Evolutionary conservation across 2,888 invertebrate species (phyloP), one percentile per base, ranked within the genome.

Genomic region (Anthophora plumipes): DNA sequence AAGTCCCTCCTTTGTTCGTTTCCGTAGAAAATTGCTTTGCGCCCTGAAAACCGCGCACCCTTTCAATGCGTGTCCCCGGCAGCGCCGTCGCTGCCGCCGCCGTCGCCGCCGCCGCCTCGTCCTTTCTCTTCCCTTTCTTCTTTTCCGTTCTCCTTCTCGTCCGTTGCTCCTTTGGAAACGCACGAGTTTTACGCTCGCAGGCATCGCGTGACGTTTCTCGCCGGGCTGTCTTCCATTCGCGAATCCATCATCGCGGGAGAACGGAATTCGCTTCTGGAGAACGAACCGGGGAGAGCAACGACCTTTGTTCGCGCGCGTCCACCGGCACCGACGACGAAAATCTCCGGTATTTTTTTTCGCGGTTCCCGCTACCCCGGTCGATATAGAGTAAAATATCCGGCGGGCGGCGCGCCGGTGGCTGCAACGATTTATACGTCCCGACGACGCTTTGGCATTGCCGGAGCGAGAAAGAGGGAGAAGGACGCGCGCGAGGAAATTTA

Each of bases 391-490:
- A 82, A 82, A 80, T 80, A 80, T 76, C 80, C 71, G 68, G 66
- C 69, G 71, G 71, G 17, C n/a, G 14, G 52, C 41, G 52, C 67
- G 61, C 39, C 63, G 50, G n/a, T 63, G 67, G 60, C 54, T 60
- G 69, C 52, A n/a, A 54, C 75, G 80, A 86, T 86, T 86, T 86
- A 86, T 86, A 86, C 79, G 69, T 60, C 37, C 71, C 84, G 84
- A 67, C 76, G 74, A 86, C 75, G 67, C 74, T 83, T 81, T 63
- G 76, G 63, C 86, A 77, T 76, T 73, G 76, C 48, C 25, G 68
- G 69, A 59, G 60, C 61, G 48, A 74, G 77, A 55, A 61, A 73
- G 84, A 72, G 71, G 57, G 70, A 73, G 50, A 66, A 71, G 69
- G 25, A 41, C 31, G 73, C 82, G 74, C 76, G 83, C 77, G 75